These are phyloP conservation scores for Hycleus phaleratus DNA, from an alignment of 1,140 invertebrate species.

Conservation along the genomic window DNA sequence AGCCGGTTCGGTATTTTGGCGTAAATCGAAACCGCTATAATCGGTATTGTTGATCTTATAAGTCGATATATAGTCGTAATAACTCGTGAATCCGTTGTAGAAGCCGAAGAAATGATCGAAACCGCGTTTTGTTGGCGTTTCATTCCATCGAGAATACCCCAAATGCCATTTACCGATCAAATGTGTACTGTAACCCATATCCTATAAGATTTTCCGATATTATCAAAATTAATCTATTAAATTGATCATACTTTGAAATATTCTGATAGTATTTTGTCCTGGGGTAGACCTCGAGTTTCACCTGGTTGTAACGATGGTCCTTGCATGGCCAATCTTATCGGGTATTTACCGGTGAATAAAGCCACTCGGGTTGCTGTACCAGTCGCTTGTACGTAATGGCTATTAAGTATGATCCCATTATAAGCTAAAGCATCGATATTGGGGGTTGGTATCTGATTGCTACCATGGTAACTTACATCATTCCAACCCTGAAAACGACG, in stretches of 20 bases:
- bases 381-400: slow-evolving; percentile 56
- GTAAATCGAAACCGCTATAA: slow-evolving; percentile 61
- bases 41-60: slow-evolving; percentile 44
- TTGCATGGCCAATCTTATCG: slow-evolving; percentile 57
- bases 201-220: slow-evolving; percentile 38
- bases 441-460: slow-evolving; percentile 59
- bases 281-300: slow-evolving; percentile 47
- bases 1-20: slow-evolving; percentile 50
- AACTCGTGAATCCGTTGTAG: slow-evolving; percentile 54
- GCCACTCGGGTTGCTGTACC: slow-evolving; percentile 58
- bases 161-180: slow-evolving; percentile 67
- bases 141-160: slow-evolving; percentile 51
- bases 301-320: slow-evolving; percentile 45
- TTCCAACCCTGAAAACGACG: slow-evolving; percentile 59
- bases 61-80: slow-evolving; percentile 53
- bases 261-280: slow-evolving; percentile 63
- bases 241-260: slow-evolving; percentile 51
- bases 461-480: slow-evolving; percentile 67
- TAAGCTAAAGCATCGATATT: slow-evolving; percentile 60
- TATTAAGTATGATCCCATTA: slow-evolving; percentile 57
- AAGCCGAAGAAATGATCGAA: slow-evolving; percentile 61
- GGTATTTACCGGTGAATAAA: slow-evolving; percentile 61
- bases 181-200: slow-evolving; percentile 57
- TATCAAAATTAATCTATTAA: background rate
- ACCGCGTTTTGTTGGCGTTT: slow-evolving; percentile 54